Evolutionary conservation across 2,797 vertebrate species (phyloP).

Genomic region (Nannoperca obscura): DNA sequence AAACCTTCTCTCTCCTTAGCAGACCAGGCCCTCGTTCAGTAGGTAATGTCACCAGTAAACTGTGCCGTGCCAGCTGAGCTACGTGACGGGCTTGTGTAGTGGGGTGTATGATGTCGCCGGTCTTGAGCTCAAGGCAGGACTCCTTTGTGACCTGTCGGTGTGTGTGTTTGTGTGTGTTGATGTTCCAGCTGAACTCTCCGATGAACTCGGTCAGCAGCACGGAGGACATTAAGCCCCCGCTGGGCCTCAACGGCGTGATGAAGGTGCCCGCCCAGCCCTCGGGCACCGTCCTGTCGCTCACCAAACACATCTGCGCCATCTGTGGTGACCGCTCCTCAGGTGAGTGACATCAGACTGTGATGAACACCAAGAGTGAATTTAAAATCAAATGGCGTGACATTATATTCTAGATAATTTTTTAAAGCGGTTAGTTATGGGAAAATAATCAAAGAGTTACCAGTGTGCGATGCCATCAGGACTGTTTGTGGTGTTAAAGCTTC

Average conservation of each 20-base stretch:
- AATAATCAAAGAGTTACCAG: too few relatives aligned
- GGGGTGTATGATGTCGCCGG: constrained; percentile 3
- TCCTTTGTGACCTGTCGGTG: constrained; percentile 68
- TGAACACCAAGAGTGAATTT: too few relatives aligned
- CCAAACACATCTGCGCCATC: constrained; percentile 99
- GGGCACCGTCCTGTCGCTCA: constrained; percentile 91
- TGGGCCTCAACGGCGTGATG: constrained; percentile 97
- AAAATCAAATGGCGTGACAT: not conserved
- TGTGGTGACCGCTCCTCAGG: constrained; percentile 99
- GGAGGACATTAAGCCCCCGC: constrained; percentile 97
- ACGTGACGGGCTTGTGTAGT: constrained; percentile 20
- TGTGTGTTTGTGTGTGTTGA: constrained; percentile 81
- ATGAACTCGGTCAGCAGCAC: constrained; percentile 98
- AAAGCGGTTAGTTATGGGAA: not conserved
- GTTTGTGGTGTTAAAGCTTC: not conserved
- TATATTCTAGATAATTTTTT: not conserved
- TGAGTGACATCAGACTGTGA: constrained; percentile 69
- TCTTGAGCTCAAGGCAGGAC: constrained; percentile 35
- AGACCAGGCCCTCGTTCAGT: constrained; percentile 9
- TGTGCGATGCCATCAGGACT: not conserved
- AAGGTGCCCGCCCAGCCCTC: constrained; percentile 95
- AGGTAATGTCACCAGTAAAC: constrained; percentile 32
- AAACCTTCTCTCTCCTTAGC: constrained; percentile 11
- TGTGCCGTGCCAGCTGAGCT: not conserved
- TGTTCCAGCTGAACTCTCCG: constrained; percentile 94